phyloP scores from a whole-genome alignment of 2,797 vertebrate species.

The Pipistrellus nathusii region DNA sequence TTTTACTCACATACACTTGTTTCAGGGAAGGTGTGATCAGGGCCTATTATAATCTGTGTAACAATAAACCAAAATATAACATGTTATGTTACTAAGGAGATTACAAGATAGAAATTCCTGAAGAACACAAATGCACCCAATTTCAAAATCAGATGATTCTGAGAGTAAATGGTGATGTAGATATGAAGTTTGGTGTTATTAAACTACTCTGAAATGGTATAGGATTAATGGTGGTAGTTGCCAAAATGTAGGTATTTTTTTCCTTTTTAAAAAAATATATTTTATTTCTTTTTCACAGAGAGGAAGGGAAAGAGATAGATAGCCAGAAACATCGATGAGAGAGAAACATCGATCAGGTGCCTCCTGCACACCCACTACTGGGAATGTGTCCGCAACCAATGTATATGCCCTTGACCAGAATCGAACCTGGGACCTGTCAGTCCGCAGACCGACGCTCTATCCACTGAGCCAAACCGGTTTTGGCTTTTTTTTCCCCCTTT shows the following conservation, averaged over 20 bases:
- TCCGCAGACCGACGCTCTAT: too few species aligned
- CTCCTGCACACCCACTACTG: too few species aligned
- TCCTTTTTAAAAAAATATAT: too few species aligned
- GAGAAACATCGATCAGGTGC: too few species aligned
- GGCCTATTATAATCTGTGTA: neutral
- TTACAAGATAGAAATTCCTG: neutral
- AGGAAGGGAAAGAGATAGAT: too few species aligned
- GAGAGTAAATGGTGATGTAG: neutral
- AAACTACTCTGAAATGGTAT: conserved; percentile 43
- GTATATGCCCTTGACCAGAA: too few species aligned
- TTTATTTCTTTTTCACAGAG: too few species aligned
- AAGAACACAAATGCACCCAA: neutral
- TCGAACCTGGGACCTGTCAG: too few species aligned
- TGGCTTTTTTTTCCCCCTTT: neutral
- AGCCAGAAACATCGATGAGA: too few species aligned
- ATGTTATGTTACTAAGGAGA: neutral
- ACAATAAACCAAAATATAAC: conserved; percentile 22
- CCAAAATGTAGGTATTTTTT: neutral
- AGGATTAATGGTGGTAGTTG: neutral
- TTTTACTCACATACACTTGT: neutral
- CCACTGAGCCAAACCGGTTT: too few species aligned
- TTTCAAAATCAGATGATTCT: conserved; percentile 46
- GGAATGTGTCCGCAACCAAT: too few species aligned
- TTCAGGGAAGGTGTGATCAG: neutral
- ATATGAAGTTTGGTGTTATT: neutral